A percentile compares a stretch with the other conserved stretches of the same genome.
Conservation (phyloP, 2,113 vertebrate genomes). For the Petrocephalus microphthalmus region DNA sequence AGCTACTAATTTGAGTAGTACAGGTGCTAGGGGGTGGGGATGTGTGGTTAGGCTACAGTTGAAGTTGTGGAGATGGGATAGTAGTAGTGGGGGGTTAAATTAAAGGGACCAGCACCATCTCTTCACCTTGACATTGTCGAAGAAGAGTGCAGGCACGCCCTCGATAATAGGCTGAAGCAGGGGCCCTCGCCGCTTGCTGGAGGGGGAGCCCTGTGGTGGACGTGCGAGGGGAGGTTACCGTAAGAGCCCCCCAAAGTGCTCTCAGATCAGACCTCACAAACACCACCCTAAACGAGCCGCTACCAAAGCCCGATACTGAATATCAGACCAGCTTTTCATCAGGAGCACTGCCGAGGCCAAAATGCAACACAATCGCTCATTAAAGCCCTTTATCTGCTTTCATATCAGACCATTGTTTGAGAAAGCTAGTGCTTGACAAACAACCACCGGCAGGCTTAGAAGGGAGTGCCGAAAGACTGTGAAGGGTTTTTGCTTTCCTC, state of each 20-base stretch:
- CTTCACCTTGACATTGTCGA: constrained; percentile 95
- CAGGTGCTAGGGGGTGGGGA: constrained; percentile 41
- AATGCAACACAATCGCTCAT: neutral
- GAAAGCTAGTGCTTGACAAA: neutral
- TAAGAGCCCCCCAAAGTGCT: constrained; percentile 25
- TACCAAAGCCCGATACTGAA: neutral
- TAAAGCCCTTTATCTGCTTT: neutral
- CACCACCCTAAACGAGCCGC: neutral
- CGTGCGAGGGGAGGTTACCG: constrained; percentile 72
- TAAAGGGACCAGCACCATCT: constrained; percentile 60
- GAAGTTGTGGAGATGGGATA: constrained; percentile 17
- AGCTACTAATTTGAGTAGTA: constrained; percentile 54
- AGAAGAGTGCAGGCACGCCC: constrained; percentile 96
- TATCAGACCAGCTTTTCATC: neutral
- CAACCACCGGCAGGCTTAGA: neutral
- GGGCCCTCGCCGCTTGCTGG: constrained; percentile 96
- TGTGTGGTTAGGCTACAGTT: constrained; percentile 57
- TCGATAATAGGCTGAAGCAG: constrained; percentile 98
- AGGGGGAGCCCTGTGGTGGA: constrained; percentile 90
- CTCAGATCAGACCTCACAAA: constrained; percentile 2
- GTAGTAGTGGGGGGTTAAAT: constrained; percentile 20
- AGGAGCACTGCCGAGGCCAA: neutral
- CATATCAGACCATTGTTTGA: neutral
- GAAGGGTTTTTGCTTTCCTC: neutral
- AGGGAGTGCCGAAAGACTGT: neutral